phyloP scores from a whole-genome alignment of 2,797 vertebrate species.

The Mionectes olivaceus region DNA sequence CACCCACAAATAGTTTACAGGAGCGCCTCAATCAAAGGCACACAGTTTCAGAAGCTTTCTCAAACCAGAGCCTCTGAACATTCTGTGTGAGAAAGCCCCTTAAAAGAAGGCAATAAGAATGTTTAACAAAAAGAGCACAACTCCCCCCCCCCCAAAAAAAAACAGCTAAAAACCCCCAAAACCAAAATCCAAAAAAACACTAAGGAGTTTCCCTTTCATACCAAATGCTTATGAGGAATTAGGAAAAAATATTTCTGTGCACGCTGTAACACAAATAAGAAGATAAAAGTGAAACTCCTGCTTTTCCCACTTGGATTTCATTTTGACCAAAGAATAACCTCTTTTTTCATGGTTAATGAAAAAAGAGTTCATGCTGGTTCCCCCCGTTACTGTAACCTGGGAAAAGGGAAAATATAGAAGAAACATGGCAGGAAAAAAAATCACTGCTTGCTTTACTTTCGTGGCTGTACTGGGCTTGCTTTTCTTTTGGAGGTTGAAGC shows the following conservation, averaged over 20 bases:
- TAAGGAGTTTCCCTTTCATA: background rate
- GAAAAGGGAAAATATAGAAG: background rate
- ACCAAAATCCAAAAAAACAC: background rate
- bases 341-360: slow-evolving; percentile 1
- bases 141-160: too few species aligned
- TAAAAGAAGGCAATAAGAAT: background rate
- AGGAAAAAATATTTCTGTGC: background rate
- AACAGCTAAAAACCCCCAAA: background rate
- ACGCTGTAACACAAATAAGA: background rate
- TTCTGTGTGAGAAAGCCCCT: background rate
- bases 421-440: background rate
- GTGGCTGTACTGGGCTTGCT: background rate
- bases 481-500: background rate
- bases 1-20: background rate
- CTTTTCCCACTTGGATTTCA: background rate
- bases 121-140: background rate
- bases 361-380: too few species aligned
- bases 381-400: background rate
- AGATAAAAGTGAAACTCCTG: background rate
- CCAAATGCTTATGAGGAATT: background rate
- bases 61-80: background rate
- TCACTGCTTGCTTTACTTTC: background rate
- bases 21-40: background rate
- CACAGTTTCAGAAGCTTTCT: background rate
- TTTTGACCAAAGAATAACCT: background rate